Percentiles rank a stretch among this genome's conserved stretches.
Conservation (phyloP, 1,140 invertebrate genomes). For the Philopotamus ludificatus region DNA sequence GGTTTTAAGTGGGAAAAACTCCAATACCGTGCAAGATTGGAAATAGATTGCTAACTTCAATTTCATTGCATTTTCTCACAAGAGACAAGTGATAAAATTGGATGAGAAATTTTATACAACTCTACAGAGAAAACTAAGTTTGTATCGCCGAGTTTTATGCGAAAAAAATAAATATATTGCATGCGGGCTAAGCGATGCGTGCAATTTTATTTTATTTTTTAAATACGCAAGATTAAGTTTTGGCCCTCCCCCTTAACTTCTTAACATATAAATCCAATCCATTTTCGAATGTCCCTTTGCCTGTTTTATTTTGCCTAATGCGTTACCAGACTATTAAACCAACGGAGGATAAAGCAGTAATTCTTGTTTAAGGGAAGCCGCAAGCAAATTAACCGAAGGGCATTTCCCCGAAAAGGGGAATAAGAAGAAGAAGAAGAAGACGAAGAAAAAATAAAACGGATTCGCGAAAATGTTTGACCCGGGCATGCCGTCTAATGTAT, state of each 20-base stretch:
- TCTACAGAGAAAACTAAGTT: too few relatives aligned
- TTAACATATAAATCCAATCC: constrained; percentile 2
- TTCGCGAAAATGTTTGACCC: not conserved
- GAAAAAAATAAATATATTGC: too few relatives aligned
- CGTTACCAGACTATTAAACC: constrained; percentile 15
- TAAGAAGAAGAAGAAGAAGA: constrained; percentile 3
- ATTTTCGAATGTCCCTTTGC: constrained; percentile 15
- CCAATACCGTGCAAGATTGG: constrained; percentile 12
- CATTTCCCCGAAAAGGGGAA: constrained; percentile 4
- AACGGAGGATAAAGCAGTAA: constrained; percentile 11
- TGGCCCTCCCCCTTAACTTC: not conserved
- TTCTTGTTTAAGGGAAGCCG: constrained; percentile 15
- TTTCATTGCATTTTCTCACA: constrained; percentile 6
- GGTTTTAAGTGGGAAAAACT: constrained; percentile 6
- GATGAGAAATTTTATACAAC: constrained; percentile 4
- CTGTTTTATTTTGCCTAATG: constrained; percentile 20
- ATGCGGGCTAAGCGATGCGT: too few relatives aligned
- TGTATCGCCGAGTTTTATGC: too few relatives aligned
- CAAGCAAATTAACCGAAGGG: constrained; percentile 32
- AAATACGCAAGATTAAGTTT: too few relatives aligned
- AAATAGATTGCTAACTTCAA: constrained; percentile 21
- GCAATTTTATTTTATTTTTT: too few relatives aligned
- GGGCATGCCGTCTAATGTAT: not conserved
- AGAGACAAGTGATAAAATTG: constrained; percentile 4
- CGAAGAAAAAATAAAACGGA: not conserved